Evolutionary conservation across 2,888 invertebrate genomes (phyloP).

Genomic region (Nemoura dubitans): DNA sequence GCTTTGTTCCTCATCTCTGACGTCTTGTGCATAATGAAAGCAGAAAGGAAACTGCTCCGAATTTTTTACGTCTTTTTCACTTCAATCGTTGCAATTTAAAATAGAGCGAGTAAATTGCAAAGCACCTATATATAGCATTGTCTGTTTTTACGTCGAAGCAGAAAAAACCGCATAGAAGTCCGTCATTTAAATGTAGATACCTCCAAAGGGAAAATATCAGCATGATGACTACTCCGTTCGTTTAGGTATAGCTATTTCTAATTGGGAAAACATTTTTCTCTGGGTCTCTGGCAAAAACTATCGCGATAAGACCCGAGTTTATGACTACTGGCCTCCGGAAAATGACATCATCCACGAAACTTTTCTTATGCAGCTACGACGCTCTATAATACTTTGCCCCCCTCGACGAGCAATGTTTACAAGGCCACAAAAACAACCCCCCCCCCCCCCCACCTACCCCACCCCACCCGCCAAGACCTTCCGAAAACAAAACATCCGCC

Average conservation of each 20-base stretch:
- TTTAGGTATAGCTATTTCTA: too few species aligned
- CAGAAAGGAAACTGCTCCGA: not conserved
- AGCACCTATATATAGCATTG: not conserved
- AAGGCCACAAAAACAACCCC: not conserved
- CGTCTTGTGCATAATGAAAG: not conserved
- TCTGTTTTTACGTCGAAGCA: not conserved
- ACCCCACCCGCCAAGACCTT: too few species aligned
- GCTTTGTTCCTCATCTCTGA: not conserved
- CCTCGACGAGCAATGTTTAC: not conserved
- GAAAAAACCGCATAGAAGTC: not conserved
- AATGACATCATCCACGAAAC: not conserved
- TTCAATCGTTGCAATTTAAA: not conserved
- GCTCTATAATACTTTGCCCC: not conserved
- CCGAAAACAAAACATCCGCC: constrained; percentile 13
- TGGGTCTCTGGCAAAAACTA: not conserved
- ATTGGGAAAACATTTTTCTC: not conserved
- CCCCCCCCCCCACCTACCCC: not conserved
- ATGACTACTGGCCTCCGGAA: constrained; percentile 2
- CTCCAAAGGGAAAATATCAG: not conserved
- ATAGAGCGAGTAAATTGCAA: not conserved
- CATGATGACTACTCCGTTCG: too few species aligned
- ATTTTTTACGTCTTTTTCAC: not conserved
- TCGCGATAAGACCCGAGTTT: not conserved
- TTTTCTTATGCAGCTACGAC: not conserved
- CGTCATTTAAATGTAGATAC: not conserved